A percentile compares a stretch with the other conserved stretches of the same genome.
Conservation (phyloP, 2,113 vertebrate species). For the Lepidiolamprologus cunningtoni region DNA sequence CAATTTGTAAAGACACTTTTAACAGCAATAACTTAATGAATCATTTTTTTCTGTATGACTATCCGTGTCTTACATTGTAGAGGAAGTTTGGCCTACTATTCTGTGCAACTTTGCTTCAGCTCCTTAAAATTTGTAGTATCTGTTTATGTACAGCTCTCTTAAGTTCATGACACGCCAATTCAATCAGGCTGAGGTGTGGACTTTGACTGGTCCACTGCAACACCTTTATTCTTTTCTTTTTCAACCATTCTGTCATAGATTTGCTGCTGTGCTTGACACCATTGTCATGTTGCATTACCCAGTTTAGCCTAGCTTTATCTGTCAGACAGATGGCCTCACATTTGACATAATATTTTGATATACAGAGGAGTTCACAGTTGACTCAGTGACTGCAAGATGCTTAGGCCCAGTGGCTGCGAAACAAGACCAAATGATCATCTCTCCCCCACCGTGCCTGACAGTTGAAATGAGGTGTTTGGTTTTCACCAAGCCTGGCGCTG, state of each 20-base stretch:
- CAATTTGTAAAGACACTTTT: neutral
- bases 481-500: neutral
- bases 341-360: neutral
- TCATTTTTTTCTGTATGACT: neutral
- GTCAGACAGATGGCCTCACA: neutral
- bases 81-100: neutral
- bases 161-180: neutral
- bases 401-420: neutral
- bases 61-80: neutral
- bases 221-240: neutral
- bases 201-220: neutral
- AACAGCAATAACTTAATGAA: neutral
- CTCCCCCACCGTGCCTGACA: neutral
- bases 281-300: neutral
- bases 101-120: neutral
- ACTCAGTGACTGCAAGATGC: neutral
- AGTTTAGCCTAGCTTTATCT: neutral
- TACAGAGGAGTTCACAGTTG: neutral
- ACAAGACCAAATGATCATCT: neutral
- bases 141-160: neutral
- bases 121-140: neutral
- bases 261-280: neutral
- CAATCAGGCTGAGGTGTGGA: neutral
- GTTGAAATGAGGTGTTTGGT: neutral
- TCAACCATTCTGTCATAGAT: neutral